A percentile compares a stretch with the other conserved stretches of the same genome.
Evolutionary conservation across 2,888 invertebrate species (phyloP).

Genomic region (Harpalus rufipes): DNA sequence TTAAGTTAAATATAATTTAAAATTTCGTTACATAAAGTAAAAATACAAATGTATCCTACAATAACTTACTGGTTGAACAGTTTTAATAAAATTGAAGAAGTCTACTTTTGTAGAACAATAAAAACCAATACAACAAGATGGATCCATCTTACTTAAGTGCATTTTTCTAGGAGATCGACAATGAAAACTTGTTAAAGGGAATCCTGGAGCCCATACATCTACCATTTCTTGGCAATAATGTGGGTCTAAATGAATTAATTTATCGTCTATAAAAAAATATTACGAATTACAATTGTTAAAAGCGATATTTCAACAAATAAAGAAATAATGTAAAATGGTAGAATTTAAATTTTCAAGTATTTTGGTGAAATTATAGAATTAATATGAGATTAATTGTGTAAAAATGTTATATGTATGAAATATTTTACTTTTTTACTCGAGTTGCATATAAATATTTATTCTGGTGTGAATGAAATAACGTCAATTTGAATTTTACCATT

Average conservation of each 20-base stretch:
- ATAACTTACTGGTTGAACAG: conserved; percentile 81
- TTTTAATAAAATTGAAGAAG: conserved; percentile 87
- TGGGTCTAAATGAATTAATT: conserved; percentile 94
- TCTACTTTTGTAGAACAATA: conserved; percentile 88
- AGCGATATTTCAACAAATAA: too few relatives aligned
- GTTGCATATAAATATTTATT: too few relatives aligned
- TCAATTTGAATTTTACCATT: too few relatives aligned
- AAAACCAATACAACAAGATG: conserved; percentile 94
- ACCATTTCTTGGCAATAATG: conserved; percentile 96
- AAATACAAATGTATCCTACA: background rate
- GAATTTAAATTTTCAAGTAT: too few relatives aligned
- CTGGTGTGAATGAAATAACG: too few relatives aligned
- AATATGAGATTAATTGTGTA: too few relatives aligned
- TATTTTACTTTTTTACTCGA: too few relatives aligned
- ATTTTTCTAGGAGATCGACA: conserved; percentile 92
- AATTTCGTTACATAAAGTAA: background rate
- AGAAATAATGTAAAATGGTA: too few relatives aligned
- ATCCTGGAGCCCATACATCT: conserved; percentile 89
- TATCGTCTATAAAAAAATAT: conserved; percentile 84
- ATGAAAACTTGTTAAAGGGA: conserved; percentile 89
- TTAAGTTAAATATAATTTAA: too few relatives aligned
- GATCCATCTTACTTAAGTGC: conserved; percentile 92
- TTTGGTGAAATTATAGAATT: too few relatives aligned
- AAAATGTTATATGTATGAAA: too few relatives aligned
- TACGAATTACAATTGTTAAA: too few relatives aligned